phyloP scores from a whole-genome alignment of 2,888 invertebrate genomes.

The Poecilus cupreus region DNA sequence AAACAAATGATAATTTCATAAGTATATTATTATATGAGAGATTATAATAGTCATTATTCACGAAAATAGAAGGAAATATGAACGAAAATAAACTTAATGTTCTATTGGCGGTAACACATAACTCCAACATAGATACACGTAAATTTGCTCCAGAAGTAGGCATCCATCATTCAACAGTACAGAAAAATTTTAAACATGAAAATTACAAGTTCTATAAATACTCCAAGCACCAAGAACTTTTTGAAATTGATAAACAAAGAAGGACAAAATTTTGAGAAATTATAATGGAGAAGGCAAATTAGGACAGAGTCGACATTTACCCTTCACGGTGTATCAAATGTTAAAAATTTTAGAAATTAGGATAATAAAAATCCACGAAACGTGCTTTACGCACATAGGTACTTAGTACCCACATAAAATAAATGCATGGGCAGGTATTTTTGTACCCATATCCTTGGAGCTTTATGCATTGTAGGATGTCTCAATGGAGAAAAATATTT shows the following conservation, averaged over 20 bases:
- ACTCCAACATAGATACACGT: background rate
- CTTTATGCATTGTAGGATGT: background rate
- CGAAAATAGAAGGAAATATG: slow-evolving; percentile 1
- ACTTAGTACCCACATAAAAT: slow-evolving; percentile 31
- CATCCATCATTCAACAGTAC: background rate
- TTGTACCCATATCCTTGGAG: background rate
- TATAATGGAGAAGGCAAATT: background rate
- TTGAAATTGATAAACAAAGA: background rate
- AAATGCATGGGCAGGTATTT: slow-evolving; percentile 18
- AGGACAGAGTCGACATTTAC: background rate
- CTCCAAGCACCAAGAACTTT: background rate
- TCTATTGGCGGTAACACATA: background rate
- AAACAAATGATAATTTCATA: too few relatives aligned
- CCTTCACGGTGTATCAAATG: background rate
- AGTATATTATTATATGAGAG: too few relatives aligned
- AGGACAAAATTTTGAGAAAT: slow-evolving; percentile 24
- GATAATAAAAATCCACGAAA: background rate
- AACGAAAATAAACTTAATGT: slow-evolving; percentile 28
- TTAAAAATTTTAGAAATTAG: slow-evolving; percentile 30
- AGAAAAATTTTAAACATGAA: background rate
- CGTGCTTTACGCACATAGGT: background rate
- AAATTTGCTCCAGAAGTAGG: background rate
- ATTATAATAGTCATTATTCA: too few relatives aligned
- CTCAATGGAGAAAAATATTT: background rate
- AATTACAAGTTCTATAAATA: slow-evolving; percentile 8